phyloP scores from a whole-genome alignment of 2,113 vertebrate species.

The Phoenicopterus ruber region DNA sequence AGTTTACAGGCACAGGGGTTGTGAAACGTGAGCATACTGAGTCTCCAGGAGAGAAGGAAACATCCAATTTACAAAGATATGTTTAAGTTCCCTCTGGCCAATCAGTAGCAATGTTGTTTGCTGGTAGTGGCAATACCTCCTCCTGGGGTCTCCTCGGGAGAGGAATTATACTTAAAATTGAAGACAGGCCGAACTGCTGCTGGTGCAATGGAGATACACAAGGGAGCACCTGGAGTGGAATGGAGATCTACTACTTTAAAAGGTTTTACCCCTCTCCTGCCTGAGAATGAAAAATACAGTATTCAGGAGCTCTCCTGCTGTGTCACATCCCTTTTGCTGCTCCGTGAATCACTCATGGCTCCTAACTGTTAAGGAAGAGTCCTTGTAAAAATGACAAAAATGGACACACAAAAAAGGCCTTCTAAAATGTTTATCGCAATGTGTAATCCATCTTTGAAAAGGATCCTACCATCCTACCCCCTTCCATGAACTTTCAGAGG shows the following conservation, averaged over 20 bases:
- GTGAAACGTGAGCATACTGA: slow-evolving; percentile 45
- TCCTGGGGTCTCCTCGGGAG: neutral
- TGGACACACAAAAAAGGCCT: neutral
- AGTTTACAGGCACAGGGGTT: slow-evolving; percentile 37
- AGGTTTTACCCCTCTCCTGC: neutral
- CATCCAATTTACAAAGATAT: slow-evolving; percentile 52
- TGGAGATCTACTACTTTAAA: neutral
- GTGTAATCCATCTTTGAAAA: neutral
- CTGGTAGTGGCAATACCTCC: neutral
- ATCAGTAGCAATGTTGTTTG: neutral
- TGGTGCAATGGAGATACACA: neutral
- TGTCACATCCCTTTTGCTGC: neutral
- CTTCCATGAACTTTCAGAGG: neutral
- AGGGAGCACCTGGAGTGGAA: neutral
- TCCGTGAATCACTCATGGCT: neutral
- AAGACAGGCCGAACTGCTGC: slow-evolving; percentile 45
- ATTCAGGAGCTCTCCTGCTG: neutral
- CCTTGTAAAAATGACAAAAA: neutral
- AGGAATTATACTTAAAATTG: slow-evolving; percentile 48
- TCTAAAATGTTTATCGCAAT: neutral
- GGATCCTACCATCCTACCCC: neutral
- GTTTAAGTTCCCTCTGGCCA: slow-evolving; percentile 47
- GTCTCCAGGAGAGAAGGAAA: slow-evolving; percentile 60
- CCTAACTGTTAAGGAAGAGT: neutral
- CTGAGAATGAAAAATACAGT: neutral